Evolutionary conservation across 2,113 vertebrate species (phyloP), one percentile per base, ranked within the genome.

Genomic region (Psilopsiagon aurifrons): DNA sequence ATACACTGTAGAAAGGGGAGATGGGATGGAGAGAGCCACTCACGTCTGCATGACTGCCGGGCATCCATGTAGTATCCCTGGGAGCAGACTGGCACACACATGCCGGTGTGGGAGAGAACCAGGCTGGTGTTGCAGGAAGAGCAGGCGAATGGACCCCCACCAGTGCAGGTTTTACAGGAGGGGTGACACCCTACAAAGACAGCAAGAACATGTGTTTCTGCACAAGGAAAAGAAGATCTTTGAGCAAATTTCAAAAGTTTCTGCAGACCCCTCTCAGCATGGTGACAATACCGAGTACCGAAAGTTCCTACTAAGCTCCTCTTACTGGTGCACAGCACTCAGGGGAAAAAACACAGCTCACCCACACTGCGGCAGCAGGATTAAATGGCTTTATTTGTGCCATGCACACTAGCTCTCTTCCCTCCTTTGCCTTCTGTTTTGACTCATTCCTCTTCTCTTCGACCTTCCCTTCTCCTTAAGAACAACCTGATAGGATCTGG

Each of bases 131-230:
- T 75, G 86, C 99, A 99, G 41, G 99, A 98, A 6, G 98, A 98
- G 37, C 99, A 99, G 71, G 98, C 96, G 9, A 89, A 97, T 29
- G 98, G 98, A 10, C 98, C 98, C 57, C 67, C 69, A 0, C 97
- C 97, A 2, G 78, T 97, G 97, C 99, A 99, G 71, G 97, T 96
- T 43, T 96, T 98, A 91, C 99, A 99, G 0, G 99, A 99, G 17
- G 97, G 71, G 94, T 99, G 99, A 92, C 99, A 99, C 82, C 83
- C 99, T 99, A 96, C 66, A 95, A 83, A 31, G 54, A 90, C 63
- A 94, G 60, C 55, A 92, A 75, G 49, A 91, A 71, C 8, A 62
- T 37, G 83, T 3, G 29, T 28, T 88, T 55, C 16, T 63, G 10
- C 23, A 55, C 28, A 49, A 28, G 35, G 31, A 62, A 52, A 75